A percentile compares a stretch with the other conserved stretches of the same genome.
Conservation (phyloP, 1,140 invertebrate species). For the Euglossa dilemma region DNA sequence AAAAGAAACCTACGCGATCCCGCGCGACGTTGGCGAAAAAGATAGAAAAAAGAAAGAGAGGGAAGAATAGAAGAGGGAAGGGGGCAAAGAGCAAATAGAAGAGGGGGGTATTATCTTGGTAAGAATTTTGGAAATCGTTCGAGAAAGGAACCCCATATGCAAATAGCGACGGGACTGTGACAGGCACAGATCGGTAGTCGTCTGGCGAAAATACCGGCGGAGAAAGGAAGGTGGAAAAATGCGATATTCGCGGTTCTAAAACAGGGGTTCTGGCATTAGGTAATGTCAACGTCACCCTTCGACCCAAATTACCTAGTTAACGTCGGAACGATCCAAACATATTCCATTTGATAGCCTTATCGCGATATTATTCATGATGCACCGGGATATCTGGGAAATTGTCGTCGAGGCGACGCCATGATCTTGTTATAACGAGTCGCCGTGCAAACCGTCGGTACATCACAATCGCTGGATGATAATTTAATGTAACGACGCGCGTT, state of each 20-base stretch:
- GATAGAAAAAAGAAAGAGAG: neutral
- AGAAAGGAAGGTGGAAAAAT: neutral
- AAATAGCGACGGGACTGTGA: neutral
- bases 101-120: neutral
- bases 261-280: neutral
- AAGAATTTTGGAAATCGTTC: neutral
- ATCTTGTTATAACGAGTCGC: conserved; percentile 69
- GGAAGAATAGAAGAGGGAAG: neutral
- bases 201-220: neutral
- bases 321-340: conserved; percentile 31
- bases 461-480: conserved; percentile 69
- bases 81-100: neutral
- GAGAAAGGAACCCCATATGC: neutral
- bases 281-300: neutral
- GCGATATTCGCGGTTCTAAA: neutral
- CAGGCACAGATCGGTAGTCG: neutral
- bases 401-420: conserved; percentile 67
- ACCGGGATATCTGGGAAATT: conserved; percentile 44
- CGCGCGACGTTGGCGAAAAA: conserved; percentile 6
- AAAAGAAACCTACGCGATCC: conserved; percentile 22
- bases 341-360: conserved; percentile 34
- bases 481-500: conserved; percentile 72
- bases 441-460: conserved; percentile 66
- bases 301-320: conserved; percentile 23
- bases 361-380: conserved; percentile 43